Evolutionary conservation across 1,140 invertebrate genomes (phyloP).

Genomic region (Drosophila tani): DNA sequence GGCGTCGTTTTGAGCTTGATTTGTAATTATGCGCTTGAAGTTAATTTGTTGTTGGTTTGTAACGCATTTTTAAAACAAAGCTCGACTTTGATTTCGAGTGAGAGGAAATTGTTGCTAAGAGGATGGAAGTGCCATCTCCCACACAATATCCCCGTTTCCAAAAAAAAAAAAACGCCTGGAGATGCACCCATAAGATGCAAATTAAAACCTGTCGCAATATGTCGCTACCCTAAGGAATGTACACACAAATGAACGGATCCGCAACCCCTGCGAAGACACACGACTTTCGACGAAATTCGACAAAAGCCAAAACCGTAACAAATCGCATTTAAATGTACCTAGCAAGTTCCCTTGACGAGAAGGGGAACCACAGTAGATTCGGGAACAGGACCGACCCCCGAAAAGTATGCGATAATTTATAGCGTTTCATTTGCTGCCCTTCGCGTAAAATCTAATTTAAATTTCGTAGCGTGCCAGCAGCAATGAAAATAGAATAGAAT

Average conservation of each 20-base stretch:
- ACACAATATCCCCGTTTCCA: conserved; percentile 9
- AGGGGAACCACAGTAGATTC: conserved; percentile 23
- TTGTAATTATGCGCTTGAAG: not conserved
- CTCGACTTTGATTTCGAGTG: not conserved
- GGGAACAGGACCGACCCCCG: conserved; percentile 63
- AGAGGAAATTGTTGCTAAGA: not conserved
- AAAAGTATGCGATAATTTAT: conserved; percentile 84
- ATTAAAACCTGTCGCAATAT: conserved; percentile 79
- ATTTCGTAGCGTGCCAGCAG: conserved; percentile 73
- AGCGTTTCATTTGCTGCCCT: conserved; percentile 72
- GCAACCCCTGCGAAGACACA: conserved; percentile 39
- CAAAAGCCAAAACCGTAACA: conserved; percentile 80
- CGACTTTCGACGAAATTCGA: conserved; percentile 68
- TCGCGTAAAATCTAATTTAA: conserved; percentile 81
- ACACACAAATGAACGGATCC: conserved; percentile 17
- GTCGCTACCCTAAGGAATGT: conserved; percentile 28
- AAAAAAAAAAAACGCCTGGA: conserved; percentile 22
- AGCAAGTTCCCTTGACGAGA: conserved; percentile 22
- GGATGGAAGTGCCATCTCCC: not conserved
- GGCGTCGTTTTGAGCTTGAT: not conserved
- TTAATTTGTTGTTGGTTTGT: not conserved
- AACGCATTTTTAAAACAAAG: not conserved
- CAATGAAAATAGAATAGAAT: conserved; percentile 32
- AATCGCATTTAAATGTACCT: conserved; percentile 84
- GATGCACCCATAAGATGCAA: conserved; percentile 46